These are phyloP conservation scores for Hydrophis major DNA, from an alignment of 2,797 vertebrate species.

Conservation along the genomic window DNA sequence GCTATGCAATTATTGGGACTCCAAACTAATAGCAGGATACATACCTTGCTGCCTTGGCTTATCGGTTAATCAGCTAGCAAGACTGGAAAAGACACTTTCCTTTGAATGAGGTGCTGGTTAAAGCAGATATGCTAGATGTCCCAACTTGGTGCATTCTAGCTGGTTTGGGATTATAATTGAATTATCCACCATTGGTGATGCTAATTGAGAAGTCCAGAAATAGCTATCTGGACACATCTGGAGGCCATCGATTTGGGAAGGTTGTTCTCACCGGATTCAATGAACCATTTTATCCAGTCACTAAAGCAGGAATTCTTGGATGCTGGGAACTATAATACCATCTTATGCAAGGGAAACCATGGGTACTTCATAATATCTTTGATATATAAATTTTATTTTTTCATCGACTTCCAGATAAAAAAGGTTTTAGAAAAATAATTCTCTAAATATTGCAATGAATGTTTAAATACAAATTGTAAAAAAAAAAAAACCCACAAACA, in stretches of 20 bases:
- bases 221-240: background rate
- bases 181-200: background rate
- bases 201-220: background rate
- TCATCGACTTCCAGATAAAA: background rate
- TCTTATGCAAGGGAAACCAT: background rate
- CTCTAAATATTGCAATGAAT: rapidly evolving
- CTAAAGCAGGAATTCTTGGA: background rate
- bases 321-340: background rate
- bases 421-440: background rate
- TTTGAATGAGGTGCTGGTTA: background rate
- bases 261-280: background rate
- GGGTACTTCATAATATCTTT: background rate
- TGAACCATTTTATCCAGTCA: background rate
- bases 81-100: background rate
- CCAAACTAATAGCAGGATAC: background rate
- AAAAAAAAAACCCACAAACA: background rate
- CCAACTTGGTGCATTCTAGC: background rate
- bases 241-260: background rate
- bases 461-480: background rate
- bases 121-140: background rate
- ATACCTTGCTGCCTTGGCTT: background rate
- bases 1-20: background rate
- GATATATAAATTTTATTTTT: background rate
- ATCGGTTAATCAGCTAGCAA: background rate
- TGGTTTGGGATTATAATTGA: background rate